Evolutionary conservation across 1,140 invertebrate genomes (phyloP).

Genomic region (Heliconius congener): DNA sequence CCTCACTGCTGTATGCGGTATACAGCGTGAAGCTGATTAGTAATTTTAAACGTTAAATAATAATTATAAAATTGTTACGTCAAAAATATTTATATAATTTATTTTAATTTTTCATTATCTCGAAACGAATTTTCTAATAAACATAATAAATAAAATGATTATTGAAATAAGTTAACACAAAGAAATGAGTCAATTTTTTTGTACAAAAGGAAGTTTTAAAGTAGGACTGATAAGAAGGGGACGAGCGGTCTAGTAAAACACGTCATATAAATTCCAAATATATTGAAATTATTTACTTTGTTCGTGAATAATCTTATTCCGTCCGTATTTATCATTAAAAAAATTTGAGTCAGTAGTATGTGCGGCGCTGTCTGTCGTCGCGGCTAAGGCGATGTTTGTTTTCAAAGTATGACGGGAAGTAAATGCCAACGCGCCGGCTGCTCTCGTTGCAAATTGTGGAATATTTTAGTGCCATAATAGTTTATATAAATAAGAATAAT

Average conservation of each 20-base stretch:
- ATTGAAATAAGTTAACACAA: background rate
- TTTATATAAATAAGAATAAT: constrained; percentile 36
- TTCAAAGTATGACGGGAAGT: constrained; percentile 39
- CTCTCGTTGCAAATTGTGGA: constrained; percentile 34
- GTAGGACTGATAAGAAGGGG: constrained; percentile 15
- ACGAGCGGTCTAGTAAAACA: constrained; percentile 23
- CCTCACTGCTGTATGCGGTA: too few species aligned
- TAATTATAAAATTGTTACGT: background rate
- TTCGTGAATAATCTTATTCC: constrained; percentile 24
- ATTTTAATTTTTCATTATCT: background rate
- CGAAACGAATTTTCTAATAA: background rate
- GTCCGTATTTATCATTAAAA: constrained; percentile 23
- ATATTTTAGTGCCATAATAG: constrained; percentile 41
- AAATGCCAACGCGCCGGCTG: constrained; percentile 36
- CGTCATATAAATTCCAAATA: constrained; percentile 32
- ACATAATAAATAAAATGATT: background rate
- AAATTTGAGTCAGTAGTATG: constrained; percentile 31
- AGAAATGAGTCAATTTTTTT: constrained; percentile 21
- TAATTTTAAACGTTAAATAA: background rate
- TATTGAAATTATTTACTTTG: constrained; percentile 3
- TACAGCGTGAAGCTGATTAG: too few species aligned
- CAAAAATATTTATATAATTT: background rate
- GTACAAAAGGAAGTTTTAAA: constrained; percentile 29
- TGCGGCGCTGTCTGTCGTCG: constrained; percentile 29
- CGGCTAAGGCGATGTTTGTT: constrained; percentile 38